Evolutionary conservation across 2,113 vertebrate genomes (phyloP).

Genomic region (Tetraodon nigroviridis): DNA sequence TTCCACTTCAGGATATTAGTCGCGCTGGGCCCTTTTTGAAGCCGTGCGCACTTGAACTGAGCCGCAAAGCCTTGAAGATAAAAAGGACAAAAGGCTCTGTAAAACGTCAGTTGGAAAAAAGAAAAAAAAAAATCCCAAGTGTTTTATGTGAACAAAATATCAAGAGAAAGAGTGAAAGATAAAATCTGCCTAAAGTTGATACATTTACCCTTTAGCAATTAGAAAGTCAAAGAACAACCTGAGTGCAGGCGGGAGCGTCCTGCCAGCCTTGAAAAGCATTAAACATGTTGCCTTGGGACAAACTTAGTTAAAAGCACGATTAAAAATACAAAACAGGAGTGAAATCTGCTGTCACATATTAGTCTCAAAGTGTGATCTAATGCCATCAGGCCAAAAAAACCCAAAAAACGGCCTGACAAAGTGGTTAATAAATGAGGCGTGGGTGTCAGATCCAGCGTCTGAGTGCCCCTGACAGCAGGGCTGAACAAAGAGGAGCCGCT

Average conservation of each 20-base stretch:
- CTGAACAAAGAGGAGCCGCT: too few relatives aligned
- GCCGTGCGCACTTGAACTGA: not conserved
- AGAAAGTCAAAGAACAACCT: not conserved
- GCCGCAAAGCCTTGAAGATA: slow-evolving; percentile 12
- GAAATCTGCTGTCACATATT: too few relatives aligned
- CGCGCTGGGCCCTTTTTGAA: not conserved
- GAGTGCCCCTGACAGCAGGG: too few relatives aligned
- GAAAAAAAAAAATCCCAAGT: not conserved
- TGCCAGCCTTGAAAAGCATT: not conserved
- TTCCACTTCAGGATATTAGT: not conserved
- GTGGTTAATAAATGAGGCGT: too few relatives aligned
- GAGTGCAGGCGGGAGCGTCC: slow-evolving; percentile 5
- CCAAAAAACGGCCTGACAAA: too few relatives aligned
- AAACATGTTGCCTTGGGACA: too few relatives aligned
- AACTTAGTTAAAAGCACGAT: too few relatives aligned
- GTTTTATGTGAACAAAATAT: not conserved
- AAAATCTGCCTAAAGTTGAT: not conserved
- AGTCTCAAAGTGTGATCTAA: too few relatives aligned
- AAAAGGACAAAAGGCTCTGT: not conserved
- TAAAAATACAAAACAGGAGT: too few relatives aligned
- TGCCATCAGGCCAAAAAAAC: too few relatives aligned
- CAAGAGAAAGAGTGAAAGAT: not conserved
- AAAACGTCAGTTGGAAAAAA: too few relatives aligned
- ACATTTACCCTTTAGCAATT: slow-evolving; percentile 6
- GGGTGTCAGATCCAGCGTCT: too few relatives aligned